Conservation (phyloP, 1,140 invertebrate genomes). For the Piezodorus guildinii region DNA sequence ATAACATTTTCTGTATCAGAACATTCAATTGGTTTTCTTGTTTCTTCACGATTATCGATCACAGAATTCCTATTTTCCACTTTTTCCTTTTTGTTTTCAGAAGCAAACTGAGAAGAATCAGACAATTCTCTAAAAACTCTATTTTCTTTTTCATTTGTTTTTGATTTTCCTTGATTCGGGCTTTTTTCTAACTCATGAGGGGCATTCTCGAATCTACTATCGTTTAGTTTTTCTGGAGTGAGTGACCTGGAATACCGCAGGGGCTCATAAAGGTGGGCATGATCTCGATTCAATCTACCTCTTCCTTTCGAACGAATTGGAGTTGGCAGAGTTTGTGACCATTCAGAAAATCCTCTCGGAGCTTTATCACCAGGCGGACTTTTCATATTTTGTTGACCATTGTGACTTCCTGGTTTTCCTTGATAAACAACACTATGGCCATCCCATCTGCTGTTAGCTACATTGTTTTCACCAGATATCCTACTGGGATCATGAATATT, state of each 20-base stretch:
- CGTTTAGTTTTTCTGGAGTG: background rate
- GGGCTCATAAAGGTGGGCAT: background rate
- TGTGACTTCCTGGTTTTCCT: background rate
- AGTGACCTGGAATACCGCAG: background rate
- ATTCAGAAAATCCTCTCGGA: background rate
- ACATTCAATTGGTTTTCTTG: background rate
- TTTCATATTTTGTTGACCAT: background rate
- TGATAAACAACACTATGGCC: background rate
- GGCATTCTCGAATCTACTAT: background rate
- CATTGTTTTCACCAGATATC: background rate
- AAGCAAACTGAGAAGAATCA: background rate
- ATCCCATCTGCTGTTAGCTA: background rate
- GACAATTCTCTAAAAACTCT: background rate
- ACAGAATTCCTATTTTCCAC: background rate
- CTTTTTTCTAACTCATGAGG: background rate
- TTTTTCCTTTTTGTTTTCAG: background rate
- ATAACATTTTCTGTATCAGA: constrained; percentile 6
- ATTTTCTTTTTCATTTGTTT: background rate
- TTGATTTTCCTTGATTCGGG: too few species aligned
- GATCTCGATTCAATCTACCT: background rate
- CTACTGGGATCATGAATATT: background rate
- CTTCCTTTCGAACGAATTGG: background rate
- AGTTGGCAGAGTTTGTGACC: constrained; percentile 3
- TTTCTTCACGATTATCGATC: background rate
- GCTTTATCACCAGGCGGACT: background rate